These are phyloP conservation scores for Carapus acus DNA, from an alignment of 2,797 vertebrate species.

Conservation along the genomic window DNA sequence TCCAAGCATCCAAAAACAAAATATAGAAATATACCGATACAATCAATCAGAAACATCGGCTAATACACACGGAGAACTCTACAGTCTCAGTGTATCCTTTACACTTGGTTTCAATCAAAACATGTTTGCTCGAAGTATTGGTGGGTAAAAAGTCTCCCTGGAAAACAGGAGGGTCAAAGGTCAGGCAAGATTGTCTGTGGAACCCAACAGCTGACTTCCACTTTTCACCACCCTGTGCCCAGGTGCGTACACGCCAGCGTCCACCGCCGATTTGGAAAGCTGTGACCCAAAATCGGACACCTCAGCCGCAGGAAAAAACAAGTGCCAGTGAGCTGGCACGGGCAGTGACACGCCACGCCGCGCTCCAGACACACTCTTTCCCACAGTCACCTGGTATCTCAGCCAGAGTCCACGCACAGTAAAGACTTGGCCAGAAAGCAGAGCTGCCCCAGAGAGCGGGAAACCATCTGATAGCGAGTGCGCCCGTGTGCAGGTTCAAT, in stretches of 20 bases:
- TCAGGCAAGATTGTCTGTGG: background rate
- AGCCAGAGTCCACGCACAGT: constrained; percentile 10
- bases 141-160: constrained; percentile 28
- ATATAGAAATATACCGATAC: too few relatives aligned
- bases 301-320: too few relatives aligned
- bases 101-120: constrained; percentile 1
- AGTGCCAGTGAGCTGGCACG: too few relatives aligned
- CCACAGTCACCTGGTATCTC: too few relatives aligned
- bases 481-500: background rate
- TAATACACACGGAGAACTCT: constrained; percentile 14
- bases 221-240: constrained; percentile 16
- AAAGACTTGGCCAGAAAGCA: background rate
- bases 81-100: constrained; percentile 7
- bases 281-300: too few relatives aligned
- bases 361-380: too few relatives aligned
- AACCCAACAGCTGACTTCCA: constrained; percentile 18
- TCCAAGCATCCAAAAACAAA: background rate
- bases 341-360: too few relatives aligned
- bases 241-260: constrained; percentile 2
- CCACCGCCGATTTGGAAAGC: constrained; percentile 12
- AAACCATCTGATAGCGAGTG: background rate
- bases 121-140: constrained; percentile 27
- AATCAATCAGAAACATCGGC: constrained; percentile 27
- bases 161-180: constrained; percentile 7
- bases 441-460: background rate